A percentile compares a stretch with the other conserved stretches of the same genome.
These are phyloP conservation scores for Sebastes matsubarae DNA, from an alignment of 2,797 vertebrate genomes.

Conservation along the genomic window DNA sequence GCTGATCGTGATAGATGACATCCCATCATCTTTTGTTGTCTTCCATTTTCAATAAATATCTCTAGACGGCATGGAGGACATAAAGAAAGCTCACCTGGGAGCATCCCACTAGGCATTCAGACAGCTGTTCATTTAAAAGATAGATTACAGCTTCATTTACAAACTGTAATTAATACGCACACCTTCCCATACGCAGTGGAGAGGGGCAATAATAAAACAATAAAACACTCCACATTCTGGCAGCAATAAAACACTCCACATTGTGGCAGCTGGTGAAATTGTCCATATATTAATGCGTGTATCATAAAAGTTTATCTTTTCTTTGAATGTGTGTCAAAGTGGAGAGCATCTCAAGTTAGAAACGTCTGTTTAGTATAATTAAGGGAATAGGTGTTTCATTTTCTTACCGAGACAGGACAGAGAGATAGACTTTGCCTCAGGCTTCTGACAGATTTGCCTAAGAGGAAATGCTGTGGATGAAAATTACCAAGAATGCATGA, in stretches of 20 bases:
- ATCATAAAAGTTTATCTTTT: conserved; percentile 14
- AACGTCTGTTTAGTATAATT: conserved; percentile 42
- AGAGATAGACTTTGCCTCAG: conserved; percentile 33
- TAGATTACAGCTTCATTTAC: conserved; percentile 66
- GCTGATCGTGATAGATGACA: conserved; percentile 57
- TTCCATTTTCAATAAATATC: conserved; percentile 47
- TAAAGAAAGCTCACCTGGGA: conserved; percentile 57
- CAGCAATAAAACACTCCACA: neutral
- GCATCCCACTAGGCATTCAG: conserved; percentile 37
- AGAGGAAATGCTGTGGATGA: conserved; percentile 27
- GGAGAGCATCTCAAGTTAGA: conserved; percentile 13
- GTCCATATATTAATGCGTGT: neutral
- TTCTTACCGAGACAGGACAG: neutral
- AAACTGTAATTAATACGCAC: conserved; percentile 67
- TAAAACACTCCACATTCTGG: neutral
- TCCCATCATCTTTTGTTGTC: conserved; percentile 49
- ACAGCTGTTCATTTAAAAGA: conserved; percentile 67
- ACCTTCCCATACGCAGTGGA: neutral
- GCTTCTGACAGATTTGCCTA: conserved; percentile 40
- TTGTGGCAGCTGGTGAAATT: conserved; percentile 5
- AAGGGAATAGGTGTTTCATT: conserved; percentile 37
- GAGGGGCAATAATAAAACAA: conserved; percentile 6
- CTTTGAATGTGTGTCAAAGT: conserved; percentile 40
- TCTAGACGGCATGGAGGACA: conserved; percentile 6
- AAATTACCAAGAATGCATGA: conserved; percentile 33